These are phyloP conservation scores for Oriolus oriolus DNA, from an alignment of 2,113 vertebrate species.

Conservation along the genomic window DNA sequence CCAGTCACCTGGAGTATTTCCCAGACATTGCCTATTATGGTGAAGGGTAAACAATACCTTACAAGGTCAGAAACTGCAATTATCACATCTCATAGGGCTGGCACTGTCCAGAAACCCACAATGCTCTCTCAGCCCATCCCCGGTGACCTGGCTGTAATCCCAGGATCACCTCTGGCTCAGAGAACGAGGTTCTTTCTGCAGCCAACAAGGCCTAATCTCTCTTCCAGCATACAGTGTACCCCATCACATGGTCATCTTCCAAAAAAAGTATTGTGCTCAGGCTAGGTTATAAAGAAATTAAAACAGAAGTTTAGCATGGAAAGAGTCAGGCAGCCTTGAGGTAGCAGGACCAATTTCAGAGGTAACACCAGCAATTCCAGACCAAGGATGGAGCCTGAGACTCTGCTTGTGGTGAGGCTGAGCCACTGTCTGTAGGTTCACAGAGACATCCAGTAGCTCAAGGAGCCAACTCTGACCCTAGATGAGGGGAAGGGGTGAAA, in stretches of 20 bases:
- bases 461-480: background rate
- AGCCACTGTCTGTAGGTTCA: background rate
- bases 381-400: background rate
- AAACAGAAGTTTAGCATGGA: background rate
- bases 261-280: background rate
- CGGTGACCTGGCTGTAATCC: too few species aligned
- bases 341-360: background rate
- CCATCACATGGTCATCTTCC: background rate
- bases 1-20: too few species aligned
- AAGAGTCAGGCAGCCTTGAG: background rate
- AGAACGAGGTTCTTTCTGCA: too few species aligned
- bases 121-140: too few species aligned
- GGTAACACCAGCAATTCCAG: background rate
- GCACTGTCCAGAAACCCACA: too few species aligned
- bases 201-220: too few species aligned
- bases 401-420: background rate
- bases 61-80: too few species aligned
- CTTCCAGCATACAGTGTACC: too few species aligned
- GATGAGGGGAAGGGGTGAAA: background rate
- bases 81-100: too few species aligned
- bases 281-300: background rate
- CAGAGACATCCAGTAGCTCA: background rate
- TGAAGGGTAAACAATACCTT: too few species aligned
- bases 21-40: too few species aligned
- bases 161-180: too few species aligned